Evolutionary conservation across 2,888 invertebrate genomes (phyloP), one percentile per base, ranked within the genome.

Genomic region (Eulithis prunata): DNA sequence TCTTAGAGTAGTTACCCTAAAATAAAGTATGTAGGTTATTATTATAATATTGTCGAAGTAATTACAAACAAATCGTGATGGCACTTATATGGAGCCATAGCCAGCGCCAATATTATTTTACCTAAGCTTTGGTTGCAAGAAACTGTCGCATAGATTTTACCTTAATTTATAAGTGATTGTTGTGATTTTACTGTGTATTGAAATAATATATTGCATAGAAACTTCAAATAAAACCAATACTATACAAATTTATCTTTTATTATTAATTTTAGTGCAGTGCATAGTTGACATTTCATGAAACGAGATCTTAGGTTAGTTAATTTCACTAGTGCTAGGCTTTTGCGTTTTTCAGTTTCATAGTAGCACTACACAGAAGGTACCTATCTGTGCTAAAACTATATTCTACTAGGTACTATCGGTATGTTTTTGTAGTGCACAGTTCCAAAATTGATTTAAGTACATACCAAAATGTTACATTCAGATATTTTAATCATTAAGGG

Each of bases 201-300:
- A 32, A 32, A 21, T 21, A 21, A 38, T 38, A 38, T 38, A 38
- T 41, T 41, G 2, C 32, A 41, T 10, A 41, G 8, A 41, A 41
- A 7, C 10, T 10, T 41, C 41, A 49, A 49, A 49, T 21, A 49
- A 14, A 14, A 49, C 21, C 77, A 77, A 32, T 32, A 32, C 64
- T 62, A 62, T 79, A 78, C 76, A 78, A 80, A 82, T 49, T 49
- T 21, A 83, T 80, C 80, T 80, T 80, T 86, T 86, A 87, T 90
- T 85, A 85, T 87, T 88, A 83, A 87, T 86, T 88, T 80, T 82
- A 86, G 77, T 83, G 88, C 85, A 87, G 89, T 91, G 90, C 88
- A 81, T 84, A 82, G 86, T 80, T 84, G 85, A 86, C 83, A 90
- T 57, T 57, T 86, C 86, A 81, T 82, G 81, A 85, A 83, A 87